Evolutionary conservation across 1,140 invertebrate species (phyloP), one percentile per base, ranked within the genome.

Genomic region (Sycophaga agraensis): DNA sequence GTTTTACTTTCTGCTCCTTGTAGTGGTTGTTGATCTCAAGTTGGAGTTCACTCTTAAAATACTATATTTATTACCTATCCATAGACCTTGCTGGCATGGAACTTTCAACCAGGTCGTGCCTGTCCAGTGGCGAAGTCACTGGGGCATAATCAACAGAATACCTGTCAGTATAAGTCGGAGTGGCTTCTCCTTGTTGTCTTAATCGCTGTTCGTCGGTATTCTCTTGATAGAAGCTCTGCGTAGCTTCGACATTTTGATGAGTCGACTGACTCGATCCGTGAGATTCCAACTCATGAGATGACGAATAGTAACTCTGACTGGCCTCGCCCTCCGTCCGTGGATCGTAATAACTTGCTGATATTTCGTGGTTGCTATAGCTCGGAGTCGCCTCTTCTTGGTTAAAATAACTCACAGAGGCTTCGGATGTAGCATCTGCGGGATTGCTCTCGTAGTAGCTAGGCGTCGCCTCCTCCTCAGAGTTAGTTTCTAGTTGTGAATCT

Each of bases 21-120:
- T 31, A n/a, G 16, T 48, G 12, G n/a, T 21, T 49, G 11, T 39
- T 49, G 2, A 58, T 48, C 21, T 40, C 1, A 59, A 59, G 17
- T 45, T 37, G 8, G 12, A n/a, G 9, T 24, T 40, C 2, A 56
- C 34, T 37, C 34, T 5, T n/a, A n/a, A n/a, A 43, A 57, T 39
- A 63, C 50, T 57, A 46, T 70, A 49, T 73, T n/a, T n/a, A 81
- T 81, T 81, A 81, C 70, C 79, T 80, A 50, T 77, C 73, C 61
- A 71, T 72, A 62, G 76, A 70, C 46, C 66, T 70, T 14, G 76
- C 69, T 21, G 74, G 66, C 48, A 76, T 70, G 7, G 79, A 81
- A 58, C 77, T 80, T 59, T 81, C 78, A 11, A 80, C 78, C 16
- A 81, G 65, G 39, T 81, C 74, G 22, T 81, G 77, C 75, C 77